Conservation (phyloP, 2,888 invertebrate species). For the Scaptomyza polygonia region DNA sequence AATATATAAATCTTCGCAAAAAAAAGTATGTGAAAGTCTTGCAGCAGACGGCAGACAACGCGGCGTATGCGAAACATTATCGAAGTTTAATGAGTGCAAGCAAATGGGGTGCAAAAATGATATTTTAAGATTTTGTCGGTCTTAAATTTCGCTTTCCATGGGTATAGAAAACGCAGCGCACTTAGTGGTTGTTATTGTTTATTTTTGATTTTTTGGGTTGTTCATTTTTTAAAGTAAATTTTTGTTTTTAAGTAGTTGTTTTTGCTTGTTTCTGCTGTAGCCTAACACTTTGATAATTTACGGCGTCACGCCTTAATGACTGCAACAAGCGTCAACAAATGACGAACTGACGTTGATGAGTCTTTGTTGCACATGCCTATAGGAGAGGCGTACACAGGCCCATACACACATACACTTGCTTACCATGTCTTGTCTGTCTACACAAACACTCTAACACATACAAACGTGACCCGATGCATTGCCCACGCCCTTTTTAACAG, state of each 20-base stretch:
- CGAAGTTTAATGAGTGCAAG: slow-evolving; percentile 35
- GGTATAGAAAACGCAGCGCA: slow-evolving; percentile 35
- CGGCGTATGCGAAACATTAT: slow-evolving; percentile 65
- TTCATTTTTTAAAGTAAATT: slow-evolving; percentile 16
- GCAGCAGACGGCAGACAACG: slow-evolving; percentile 31
- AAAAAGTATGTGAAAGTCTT: slow-evolving; percentile 71
- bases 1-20: slow-evolving; percentile 65
- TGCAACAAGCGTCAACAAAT: slow-evolving; percentile 60
- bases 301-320: slow-evolving; percentile 77
- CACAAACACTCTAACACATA: slow-evolving; percentile 21
- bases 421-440: slow-evolving; percentile 12
- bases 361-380: slow-evolving; percentile 43
- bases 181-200: slow-evolving; percentile 20
- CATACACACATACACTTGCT: slow-evolving; percentile 4
- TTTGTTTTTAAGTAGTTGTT: slow-evolving; percentile 47
- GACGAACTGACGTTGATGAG: slow-evolving; percentile 41
- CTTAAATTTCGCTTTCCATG: slow-evolving; percentile 71
- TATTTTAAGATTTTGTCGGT: slow-evolving; percentile 50
- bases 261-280: slow-evolving; percentile 34
- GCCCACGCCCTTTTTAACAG: slow-evolving; percentile 66
- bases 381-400: slow-evolving; percentile 19
- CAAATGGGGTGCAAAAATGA: slow-evolving; percentile 40
- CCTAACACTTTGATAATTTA: slow-evolving; percentile 71
- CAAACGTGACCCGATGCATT: slow-evolving; percentile 36
- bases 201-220: slow-evolving; percentile 35